A percentile compares a stretch with the other conserved stretches of the same genome.
Evolutionary conservation across 2,113 vertebrate genomes (phyloP).

Genomic region (Mola mola): DNA sequence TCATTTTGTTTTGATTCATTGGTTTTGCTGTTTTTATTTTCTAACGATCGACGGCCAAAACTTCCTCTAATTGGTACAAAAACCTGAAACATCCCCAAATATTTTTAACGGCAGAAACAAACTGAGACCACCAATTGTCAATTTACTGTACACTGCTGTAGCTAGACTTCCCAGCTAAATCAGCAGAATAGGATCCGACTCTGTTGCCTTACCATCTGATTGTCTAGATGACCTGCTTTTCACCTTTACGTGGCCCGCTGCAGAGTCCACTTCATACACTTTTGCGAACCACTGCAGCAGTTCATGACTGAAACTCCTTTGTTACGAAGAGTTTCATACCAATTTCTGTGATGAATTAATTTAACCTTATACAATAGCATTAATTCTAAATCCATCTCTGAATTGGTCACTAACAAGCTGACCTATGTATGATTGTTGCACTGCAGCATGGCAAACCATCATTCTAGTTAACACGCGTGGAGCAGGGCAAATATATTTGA

Average conservation of each 20-base stretch:
- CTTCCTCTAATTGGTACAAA: no score
- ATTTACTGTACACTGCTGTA: constrained; percentile 13
- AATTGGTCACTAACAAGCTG: neutral
- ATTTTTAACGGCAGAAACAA: no score
- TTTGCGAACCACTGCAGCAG: neutral
- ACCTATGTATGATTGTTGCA: neutral
- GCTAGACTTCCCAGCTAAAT: constrained; percentile 26
- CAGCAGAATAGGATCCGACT: constrained; percentile 50
- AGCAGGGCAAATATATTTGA: no score
- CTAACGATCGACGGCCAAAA: no score
- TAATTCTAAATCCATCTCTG: neutral
- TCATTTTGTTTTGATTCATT: no score
- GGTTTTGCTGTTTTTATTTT: no score
- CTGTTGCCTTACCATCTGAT: constrained; percentile 56
- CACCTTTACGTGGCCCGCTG: constrained; percentile 33
- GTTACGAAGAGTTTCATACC: neutral
- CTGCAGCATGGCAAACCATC: no score
- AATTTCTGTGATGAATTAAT: neutral
- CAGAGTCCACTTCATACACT: constrained; percentile 21
- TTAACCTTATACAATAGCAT: neutral
- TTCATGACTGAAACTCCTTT: neutral
- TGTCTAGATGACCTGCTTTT: constrained; percentile 48
- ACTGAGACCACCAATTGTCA: no score
- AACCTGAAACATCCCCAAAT: no score
- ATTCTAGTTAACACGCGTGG: no score